Evolutionary conservation across 2,113 vertebrate genomes (phyloP).

Genomic region (Xerus inauris): DNA sequence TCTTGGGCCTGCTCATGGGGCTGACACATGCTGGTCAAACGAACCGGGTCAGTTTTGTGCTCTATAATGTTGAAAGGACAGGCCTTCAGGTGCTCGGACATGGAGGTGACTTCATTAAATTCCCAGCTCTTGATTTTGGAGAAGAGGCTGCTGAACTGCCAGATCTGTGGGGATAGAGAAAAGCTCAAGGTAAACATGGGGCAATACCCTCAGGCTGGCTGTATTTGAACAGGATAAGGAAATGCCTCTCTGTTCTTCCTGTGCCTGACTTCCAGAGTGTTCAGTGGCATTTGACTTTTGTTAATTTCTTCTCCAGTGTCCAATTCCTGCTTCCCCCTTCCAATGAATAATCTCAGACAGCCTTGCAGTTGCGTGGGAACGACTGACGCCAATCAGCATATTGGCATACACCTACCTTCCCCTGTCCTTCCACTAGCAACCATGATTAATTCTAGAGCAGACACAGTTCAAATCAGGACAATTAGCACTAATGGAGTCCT

Average conservation of each 20-base stretch:
- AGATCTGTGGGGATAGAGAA: slow-evolving; percentile 85
- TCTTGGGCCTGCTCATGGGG: slow-evolving; percentile 72
- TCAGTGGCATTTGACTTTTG: background rate
- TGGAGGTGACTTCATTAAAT: slow-evolving; percentile 84
- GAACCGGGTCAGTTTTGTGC: slow-evolving; percentile 87
- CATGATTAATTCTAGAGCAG: background rate
- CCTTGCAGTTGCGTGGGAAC: background rate
- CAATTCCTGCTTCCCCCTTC: background rate
- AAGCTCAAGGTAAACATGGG: background rate
- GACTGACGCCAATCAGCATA: background rate
- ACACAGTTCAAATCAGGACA: background rate
- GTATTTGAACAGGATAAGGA: background rate
- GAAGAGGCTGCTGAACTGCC: slow-evolving; percentile 96
- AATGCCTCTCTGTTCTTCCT: background rate
- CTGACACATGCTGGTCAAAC: slow-evolving; percentile 88
- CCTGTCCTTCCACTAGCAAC: background rate
- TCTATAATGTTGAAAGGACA: slow-evolving; percentile 92
- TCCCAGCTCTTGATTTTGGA: slow-evolving; percentile 92
- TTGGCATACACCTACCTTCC: background rate
- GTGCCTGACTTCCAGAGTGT: background rate
- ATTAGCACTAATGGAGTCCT: background rate
- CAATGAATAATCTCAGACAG: background rate
- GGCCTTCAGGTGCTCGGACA: slow-evolving; percentile 93
- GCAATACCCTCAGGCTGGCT: background rate
- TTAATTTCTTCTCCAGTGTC: background rate